phyloP scores from a whole-genome alignment of 2,113 vertebrate species.

The Megaceryle maxima region DNA sequence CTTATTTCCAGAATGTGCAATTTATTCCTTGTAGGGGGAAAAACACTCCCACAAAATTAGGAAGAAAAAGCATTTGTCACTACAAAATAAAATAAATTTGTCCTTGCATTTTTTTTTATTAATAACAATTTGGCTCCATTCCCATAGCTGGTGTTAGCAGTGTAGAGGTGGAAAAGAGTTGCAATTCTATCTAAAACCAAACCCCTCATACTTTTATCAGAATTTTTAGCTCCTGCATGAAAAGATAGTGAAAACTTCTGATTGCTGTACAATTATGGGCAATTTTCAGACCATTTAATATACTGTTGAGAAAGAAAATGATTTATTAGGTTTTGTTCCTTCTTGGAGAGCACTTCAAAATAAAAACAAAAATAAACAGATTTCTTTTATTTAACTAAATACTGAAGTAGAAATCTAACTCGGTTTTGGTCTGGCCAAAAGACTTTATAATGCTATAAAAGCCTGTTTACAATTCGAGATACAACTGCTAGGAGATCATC shows the following conservation, averaged over 20 bases:
- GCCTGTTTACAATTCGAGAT: neutral
- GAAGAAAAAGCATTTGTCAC: neutral
- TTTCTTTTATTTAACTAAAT: slow-evolving; percentile 14
- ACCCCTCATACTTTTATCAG: neutral
- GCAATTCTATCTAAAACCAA: neutral
- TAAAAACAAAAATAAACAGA: neutral
- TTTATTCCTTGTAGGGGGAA: slow-evolving; percentile 38
- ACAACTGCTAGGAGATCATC: neutral
- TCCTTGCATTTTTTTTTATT: neutral
- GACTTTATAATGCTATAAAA: neutral
- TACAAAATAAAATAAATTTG: slow-evolving; percentile 10
- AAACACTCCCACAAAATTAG: slow-evolving; percentile 59
- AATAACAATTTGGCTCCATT: neutral
- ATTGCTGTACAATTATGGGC: neutral
- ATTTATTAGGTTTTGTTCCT: neutral
- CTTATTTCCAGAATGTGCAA: slow-evolving; percentile 45
- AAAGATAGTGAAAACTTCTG: neutral
- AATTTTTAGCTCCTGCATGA: neutral
- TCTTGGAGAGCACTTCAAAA: neutral
- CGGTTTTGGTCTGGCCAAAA: neutral
- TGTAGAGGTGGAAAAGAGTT: neutral
- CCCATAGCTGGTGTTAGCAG: neutral
- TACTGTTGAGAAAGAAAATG: neutral
- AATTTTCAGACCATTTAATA: neutral
- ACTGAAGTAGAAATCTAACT: neutral